These are phyloP conservation scores for Gephyroberyx darwinii DNA, from an alignment of 2,797 vertebrate species.

Conservation along the genomic window DNA sequence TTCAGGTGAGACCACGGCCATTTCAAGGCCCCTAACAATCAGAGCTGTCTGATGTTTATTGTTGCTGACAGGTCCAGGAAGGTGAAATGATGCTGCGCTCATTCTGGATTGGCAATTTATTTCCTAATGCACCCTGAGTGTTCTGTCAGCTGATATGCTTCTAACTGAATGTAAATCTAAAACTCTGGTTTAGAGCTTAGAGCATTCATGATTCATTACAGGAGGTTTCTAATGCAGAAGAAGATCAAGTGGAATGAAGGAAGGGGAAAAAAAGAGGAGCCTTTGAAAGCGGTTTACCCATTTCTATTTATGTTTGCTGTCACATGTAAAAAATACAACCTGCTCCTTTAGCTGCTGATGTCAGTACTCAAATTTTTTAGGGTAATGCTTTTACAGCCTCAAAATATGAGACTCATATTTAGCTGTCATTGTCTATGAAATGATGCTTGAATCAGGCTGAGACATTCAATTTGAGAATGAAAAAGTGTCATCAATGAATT, in stretches of 20 bases:
- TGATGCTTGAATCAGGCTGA: too few species aligned
- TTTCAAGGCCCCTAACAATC: constrained; percentile 24
- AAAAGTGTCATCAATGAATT: too few species aligned
- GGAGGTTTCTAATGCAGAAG: constrained; percentile 29
- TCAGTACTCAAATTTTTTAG: neutral
- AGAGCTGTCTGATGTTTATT: constrained; percentile 17
- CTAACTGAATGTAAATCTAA: constrained; percentile 48
- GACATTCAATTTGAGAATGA: too few species aligned
- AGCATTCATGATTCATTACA: constrained; percentile 34
- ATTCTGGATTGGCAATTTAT: constrained; percentile 34
- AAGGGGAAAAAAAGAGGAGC: constrained; percentile 3
- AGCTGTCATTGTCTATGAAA: too few species aligned
- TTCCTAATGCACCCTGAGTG: constrained; percentile 23
- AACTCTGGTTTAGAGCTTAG: constrained; percentile 18
- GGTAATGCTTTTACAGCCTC: neutral
- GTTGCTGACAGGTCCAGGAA: constrained; percentile 13
- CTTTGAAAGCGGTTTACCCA: constrained; percentile 1
- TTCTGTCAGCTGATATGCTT: constrained; percentile 39
- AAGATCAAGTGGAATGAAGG: constrained; percentile 28
- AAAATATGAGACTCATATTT: neutral
- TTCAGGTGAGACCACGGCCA: constrained; percentile 85
- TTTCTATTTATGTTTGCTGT: neutral
- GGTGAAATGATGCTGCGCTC: constrained; percentile 27
- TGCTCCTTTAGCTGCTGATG: neutral
- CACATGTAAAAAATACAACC: neutral